Evolutionary conservation across 1,140 invertebrate species (phyloP).

Genomic region (Acyrthosiphon pisum): DNA sequence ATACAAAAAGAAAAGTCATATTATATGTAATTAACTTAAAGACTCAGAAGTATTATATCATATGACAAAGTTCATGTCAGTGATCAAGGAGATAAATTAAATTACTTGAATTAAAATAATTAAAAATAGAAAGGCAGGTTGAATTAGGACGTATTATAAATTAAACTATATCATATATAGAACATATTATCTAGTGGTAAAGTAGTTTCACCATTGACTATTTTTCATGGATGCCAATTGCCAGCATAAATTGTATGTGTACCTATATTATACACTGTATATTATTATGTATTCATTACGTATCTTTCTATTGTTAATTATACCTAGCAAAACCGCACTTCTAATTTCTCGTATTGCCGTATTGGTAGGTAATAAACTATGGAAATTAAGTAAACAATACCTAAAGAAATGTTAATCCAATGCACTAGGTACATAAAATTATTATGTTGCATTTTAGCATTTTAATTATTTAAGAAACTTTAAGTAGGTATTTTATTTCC

Average conservation of each 20-base stretch:
- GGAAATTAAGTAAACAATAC: too few relatives aligned
- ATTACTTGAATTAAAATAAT: not conserved
- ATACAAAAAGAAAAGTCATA: too few relatives aligned
- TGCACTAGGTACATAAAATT: too few relatives aligned
- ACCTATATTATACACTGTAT: too few relatives aligned
- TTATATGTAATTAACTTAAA: too few relatives aligned
- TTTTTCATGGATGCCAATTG: not conserved
- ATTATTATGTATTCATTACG: not conserved
- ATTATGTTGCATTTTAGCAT: too few relatives aligned
- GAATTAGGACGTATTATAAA: not conserved
- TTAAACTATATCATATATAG: not conserved
- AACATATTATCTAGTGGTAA: not conserved
- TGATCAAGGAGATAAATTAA: not conserved
- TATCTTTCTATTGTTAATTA: not conserved
- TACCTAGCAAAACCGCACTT: not conserved
- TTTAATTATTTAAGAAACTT: too few relatives aligned
- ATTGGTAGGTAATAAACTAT: too few relatives aligned
- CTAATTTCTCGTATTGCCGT: not conserved
- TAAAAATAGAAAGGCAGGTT: not conserved
- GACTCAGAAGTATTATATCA: too few relatives aligned
- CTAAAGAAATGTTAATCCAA: too few relatives aligned
- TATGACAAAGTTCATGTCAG: not conserved
- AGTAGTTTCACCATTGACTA: not conserved
- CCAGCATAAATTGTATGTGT: not conserved
- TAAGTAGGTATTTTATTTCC: too few relatives aligned